Base-by-base conservation (phyloP, 2,888 invertebrate species). In the Catotricha subobsoleta region DNA sequence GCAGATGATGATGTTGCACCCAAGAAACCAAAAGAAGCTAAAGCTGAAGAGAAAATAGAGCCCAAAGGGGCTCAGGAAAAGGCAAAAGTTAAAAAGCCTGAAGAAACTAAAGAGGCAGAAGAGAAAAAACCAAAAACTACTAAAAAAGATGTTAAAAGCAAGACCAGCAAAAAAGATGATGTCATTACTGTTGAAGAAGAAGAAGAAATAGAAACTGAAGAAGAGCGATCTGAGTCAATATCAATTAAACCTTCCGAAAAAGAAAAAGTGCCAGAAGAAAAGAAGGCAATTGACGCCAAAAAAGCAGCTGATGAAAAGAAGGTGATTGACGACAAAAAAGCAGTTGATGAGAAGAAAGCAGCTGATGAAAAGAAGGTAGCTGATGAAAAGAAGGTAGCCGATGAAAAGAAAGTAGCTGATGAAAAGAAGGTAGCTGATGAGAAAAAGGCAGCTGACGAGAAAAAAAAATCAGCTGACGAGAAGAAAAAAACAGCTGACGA, bases 271-370 rank as follows among this genome's bases (percentile, higher is more conserved):
- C 31, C 31, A 3, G 31, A 31, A 8, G 16, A 4, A 15, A 16
- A 15, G 8, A 33, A 9, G 40, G 40, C 19, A 30, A 41, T 29
- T n/a, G 35, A 41, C 16, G 48, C 47, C 44, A 48, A 41, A 46
- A 48, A 46, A 21, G 45, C 43, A 37, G 47, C 46, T n/a, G 35
- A 41, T 15, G 48, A 47, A 44, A 48, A 41, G 45, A 48, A 46
- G 23, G 45, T 43, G 35, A 46, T 45, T 54, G 63, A 64, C 43
- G 64, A 65, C 43, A 54, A 61, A 16, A 43, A 46, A 12, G 56
- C 55, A 41, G 50, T 58, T 54, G 63, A 64, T 43, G 64, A 65
- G 43, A 54, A 61, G 15, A 43, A 46, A 12, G 56, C 55, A 41
- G 50, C 58, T 52, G 66, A 66, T 60, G 66, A 67, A 31, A 46